A percentile compares a stretch with the other conserved stretches of the same genome.
These are phyloP conservation scores for Eclectus roratus DNA, from an alignment of 2,113 vertebrate genomes.

Conservation along the genomic window DNA sequence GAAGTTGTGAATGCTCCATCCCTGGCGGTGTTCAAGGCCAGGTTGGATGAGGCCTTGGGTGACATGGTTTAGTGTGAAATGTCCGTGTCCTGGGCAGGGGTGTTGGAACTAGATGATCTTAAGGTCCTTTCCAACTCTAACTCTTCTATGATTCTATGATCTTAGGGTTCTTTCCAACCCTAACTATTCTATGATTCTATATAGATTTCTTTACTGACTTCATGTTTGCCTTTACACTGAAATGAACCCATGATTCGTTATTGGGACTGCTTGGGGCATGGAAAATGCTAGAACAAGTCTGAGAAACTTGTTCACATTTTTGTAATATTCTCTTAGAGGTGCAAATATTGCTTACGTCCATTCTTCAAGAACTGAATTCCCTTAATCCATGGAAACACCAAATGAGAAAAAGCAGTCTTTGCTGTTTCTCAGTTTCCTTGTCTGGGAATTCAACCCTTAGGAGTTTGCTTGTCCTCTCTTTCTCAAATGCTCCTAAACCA, in stretches of 20 bases:
- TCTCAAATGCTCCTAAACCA: not conserved
- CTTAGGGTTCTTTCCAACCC: too few relatives aligned
- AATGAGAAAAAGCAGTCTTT: not conserved
- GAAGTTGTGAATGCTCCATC: too few relatives aligned
- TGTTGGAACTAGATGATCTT: too few relatives aligned
- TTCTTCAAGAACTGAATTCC: not conserved
- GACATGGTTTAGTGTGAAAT: too few relatives aligned
- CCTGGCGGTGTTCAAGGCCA: too few relatives aligned
- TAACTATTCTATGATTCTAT: too few relatives aligned
- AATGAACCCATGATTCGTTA: not conserved
- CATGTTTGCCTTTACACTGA: not conserved
- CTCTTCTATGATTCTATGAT: too few relatives aligned
- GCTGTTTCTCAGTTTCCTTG: not conserved
- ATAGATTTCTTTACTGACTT: not conserved
- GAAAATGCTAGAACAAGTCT: not conserved
- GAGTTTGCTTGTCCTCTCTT: not conserved
- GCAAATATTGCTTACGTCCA: not conserved
- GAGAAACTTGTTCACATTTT: not conserved
- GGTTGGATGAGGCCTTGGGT: too few relatives aligned
- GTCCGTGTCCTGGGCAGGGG: too few relatives aligned
- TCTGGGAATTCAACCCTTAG: not conserved
- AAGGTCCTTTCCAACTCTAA: too few relatives aligned
- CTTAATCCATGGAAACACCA: not conserved
- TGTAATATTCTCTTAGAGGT: not conserved
- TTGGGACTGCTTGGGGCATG: not conserved